Percentiles rank a stretch among this genome's conserved stretches.
phyloP scores from a whole-genome alignment of 92 coral and sea anemone species.

The Ricordea florida region DNA sequence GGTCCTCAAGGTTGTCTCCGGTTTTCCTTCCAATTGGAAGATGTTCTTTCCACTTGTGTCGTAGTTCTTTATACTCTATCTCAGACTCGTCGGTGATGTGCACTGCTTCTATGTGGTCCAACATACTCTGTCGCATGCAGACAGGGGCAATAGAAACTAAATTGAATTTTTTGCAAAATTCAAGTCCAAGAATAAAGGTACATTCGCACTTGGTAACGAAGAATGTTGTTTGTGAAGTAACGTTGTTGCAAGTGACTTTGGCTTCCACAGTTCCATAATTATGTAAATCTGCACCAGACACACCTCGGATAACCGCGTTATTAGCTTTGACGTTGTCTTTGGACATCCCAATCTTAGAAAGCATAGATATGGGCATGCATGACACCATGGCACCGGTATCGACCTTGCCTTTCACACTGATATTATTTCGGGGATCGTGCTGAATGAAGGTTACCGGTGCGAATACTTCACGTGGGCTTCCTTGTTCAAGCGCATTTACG shows the following conservation, averaged over 20 bases:
- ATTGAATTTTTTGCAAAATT: conserved; percentile 53
- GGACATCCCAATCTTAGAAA: conserved; percentile 48
- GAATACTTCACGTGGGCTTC: conserved; percentile 49
- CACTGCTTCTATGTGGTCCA: no score
- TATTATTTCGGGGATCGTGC: conserved; percentile 16
- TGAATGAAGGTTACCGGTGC: conserved; percentile 52
- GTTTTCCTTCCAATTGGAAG: no score
- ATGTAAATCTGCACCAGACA: conserved; percentile 58
- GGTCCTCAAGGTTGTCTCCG: no score
- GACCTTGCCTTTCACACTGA: conserved; percentile 44
- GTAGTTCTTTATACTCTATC: no score
- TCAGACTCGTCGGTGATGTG: no score
- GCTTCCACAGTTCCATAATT: conserved; percentile 52
- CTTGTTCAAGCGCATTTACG: conserved; percentile 23
- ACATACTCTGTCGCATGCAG: conserved; percentile 46
- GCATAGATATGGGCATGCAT: conserved; percentile 56
- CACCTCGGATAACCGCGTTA: conserved; percentile 41
- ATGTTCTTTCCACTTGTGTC: no score
- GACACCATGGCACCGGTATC: conserved; percentile 71
- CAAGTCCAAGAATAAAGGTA: conserved; percentile 66
- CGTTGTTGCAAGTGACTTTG: no score
- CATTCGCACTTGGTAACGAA: conserved; percentile 48
- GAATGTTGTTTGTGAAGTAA: conserved; percentile 53
- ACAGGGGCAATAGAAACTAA: conserved; percentile 45
- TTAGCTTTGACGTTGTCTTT: conserved; percentile 39